A percentile compares a stretch with the other conserved stretches of the same genome.
These are phyloP conservation scores for Paguma larvata DNA, from an alignment of 2,797 vertebrate genomes.

Conservation along the genomic window DNA sequence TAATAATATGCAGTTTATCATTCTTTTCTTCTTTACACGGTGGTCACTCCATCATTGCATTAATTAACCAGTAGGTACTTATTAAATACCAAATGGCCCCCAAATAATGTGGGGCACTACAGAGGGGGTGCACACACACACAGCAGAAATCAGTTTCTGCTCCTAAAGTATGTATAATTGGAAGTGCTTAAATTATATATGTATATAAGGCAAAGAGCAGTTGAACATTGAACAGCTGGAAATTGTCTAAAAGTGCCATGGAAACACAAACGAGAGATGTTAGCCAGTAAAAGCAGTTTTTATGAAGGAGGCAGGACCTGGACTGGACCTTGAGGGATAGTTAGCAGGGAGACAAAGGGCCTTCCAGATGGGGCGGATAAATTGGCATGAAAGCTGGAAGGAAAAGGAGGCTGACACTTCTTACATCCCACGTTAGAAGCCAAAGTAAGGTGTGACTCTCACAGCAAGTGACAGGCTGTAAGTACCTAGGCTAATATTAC, in stretches of 20 bases:
- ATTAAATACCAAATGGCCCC: not conserved
- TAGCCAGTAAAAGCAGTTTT: not conserved
- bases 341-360: not conserved
- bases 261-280: not conserved
- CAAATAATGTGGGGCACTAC: not conserved
- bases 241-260: not conserved
- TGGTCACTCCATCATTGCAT: not conserved
- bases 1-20: not conserved
- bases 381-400: not conserved
- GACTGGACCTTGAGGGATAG: not conserved
- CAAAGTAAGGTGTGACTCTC: not conserved
- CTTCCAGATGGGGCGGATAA: not conserved
- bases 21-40: not conserved
- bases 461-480: not conserved
- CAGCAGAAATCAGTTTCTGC: not conserved
- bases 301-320: not conserved
- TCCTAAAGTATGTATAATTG: not conserved
- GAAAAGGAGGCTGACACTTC: not conserved
- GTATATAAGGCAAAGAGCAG: not conserved
- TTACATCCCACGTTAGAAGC: not conserved
- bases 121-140: not conserved
- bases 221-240: not conserved
- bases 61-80: not conserved
- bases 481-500: no score
- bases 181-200: constrained; percentile 10